Evolutionary conservation across 2,888 invertebrate species (phyloP).

Genomic region (Epistrophe grossulariae): DNA sequence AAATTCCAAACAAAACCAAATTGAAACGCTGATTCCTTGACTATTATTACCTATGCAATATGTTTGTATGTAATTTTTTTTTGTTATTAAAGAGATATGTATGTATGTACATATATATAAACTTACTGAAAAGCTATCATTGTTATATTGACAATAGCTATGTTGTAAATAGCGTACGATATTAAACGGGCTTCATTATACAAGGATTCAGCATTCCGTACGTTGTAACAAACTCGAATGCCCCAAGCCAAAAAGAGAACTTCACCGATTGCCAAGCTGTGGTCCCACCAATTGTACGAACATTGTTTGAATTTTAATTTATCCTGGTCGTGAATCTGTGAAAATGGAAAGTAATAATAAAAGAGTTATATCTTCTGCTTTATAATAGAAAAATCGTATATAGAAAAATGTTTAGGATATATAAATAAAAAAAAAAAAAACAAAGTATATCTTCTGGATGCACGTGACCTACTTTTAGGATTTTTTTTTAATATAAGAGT

Average conservation of each 20-base stretch:
- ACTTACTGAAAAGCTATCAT: conserved; percentile 98
- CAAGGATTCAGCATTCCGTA: conserved; percentile 94
- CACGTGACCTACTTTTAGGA: conserved; percentile 31
- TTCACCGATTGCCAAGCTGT: conserved; percentile 94
- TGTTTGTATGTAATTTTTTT: too few relatives aligned
- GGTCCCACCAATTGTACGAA: conserved; percentile 97
- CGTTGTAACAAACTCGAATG: conserved; percentile 93
- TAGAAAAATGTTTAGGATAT: neutral
- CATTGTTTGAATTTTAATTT: conserved; percentile 95
- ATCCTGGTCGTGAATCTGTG: conserved; percentile 88
- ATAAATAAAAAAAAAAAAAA: neutral
- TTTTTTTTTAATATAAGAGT: neutral
- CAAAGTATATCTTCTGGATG: neutral
- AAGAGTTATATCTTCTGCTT: conserved; percentile 10
- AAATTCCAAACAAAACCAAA: neutral
- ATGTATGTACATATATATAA: too few relatives aligned
- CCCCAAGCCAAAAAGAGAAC: conserved; percentile 92
- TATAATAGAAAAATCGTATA: neutral
- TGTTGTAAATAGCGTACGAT: conserved; percentile 97
- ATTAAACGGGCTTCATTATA: conserved; percentile 97
- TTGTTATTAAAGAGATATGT: too few relatives aligned
- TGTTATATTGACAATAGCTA: conserved; percentile 94
- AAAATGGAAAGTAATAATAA: conserved; percentile 41
- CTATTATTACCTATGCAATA: neutral
- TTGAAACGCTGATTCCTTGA: neutral